phyloP scores from a whole-genome alignment of 1,140 invertebrate species.

The Antheraea mylitta region DNA sequence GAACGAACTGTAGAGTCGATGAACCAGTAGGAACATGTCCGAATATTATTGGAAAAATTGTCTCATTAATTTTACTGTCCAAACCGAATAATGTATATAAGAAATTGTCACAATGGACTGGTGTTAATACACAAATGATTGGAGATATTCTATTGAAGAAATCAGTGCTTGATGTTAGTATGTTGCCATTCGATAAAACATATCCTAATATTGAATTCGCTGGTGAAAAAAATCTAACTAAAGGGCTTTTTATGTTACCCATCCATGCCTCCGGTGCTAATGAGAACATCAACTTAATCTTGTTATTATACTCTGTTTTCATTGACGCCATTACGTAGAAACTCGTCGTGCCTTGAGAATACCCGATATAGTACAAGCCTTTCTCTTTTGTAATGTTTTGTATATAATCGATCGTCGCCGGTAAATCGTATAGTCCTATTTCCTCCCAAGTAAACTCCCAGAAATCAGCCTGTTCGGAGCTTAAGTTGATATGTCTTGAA shows the following conservation, averaged over 20 bases:
- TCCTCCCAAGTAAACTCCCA: slow-evolving; percentile 84
- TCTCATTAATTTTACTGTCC: slow-evolving; percentile 73
- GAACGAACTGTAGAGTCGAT: slow-evolving; percentile 87
- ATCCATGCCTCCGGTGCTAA: slow-evolving; percentile 84
- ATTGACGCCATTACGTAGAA: slow-evolving; percentile 79
- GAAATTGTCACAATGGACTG: slow-evolving; percentile 78
- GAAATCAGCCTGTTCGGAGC: slow-evolving; percentile 47
- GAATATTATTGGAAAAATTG: slow-evolving; percentile 84
- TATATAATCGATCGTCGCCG: slow-evolving; percentile 85
- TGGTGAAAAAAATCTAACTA: slow-evolving; percentile 62
- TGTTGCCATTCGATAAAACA: slow-evolving; percentile 74
- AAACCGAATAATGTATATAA: slow-evolving; percentile 79
- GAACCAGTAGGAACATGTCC: slow-evolving; percentile 89
- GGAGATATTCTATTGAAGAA: slow-evolving; percentile 69
- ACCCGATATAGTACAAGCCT: slow-evolving; percentile 83
- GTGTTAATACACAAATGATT: slow-evolving; percentile 71
- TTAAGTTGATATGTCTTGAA: slow-evolving; percentile 72
- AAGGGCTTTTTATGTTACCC: slow-evolving; percentile 79
- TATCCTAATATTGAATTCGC: slow-evolving; percentile 78
- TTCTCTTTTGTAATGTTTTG: slow-evolving; percentile 73
- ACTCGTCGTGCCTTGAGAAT: slow-evolving; percentile 77
- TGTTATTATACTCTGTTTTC: slow-evolving; percentile 82
- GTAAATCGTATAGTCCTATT: slow-evolving; percentile 87
- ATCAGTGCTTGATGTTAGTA: slow-evolving; percentile 74
- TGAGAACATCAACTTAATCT: slow-evolving; percentile 82